Conservation (phyloP, 1,140 invertebrate genomes). For the Muscidifurax raptorellus region DNA sequence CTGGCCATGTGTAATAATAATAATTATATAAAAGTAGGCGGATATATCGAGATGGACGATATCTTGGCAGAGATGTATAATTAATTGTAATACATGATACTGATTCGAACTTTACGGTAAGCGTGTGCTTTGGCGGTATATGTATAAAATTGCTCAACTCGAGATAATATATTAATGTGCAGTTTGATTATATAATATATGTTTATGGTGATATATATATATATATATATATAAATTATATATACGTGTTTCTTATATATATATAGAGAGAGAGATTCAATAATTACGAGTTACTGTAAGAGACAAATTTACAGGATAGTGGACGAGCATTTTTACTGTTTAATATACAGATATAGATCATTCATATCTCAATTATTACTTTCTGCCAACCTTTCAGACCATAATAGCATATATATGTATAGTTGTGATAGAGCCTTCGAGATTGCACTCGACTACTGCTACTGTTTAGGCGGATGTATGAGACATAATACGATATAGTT, state of each 20-base stretch:
- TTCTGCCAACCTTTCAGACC: conserved; percentile 33
- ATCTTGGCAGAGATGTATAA: conserved; percentile 6
- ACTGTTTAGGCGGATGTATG: background rate
- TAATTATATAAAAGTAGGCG: background rate
- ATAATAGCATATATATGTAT: background rate
- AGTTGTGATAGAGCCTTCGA: background rate
- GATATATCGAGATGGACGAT: background rate
- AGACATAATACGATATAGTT: background rate
- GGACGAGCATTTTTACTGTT: conserved; percentile 26
- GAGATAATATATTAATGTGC: conserved; percentile 4
- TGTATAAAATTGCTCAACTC: conserved; percentile 26
- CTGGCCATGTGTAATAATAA: background rate
- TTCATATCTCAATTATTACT: background rate
- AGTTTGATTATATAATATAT: conserved; percentile 2
- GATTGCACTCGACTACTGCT: conserved; percentile 2
- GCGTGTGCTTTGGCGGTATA: conserved; percentile 43
- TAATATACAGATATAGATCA: background rate
- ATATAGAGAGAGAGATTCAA: background rate
- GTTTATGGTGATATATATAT: conserved; percentile 37
- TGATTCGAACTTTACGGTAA: conserved; percentile 22
- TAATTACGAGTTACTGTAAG: conserved; percentile 25
- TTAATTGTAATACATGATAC: background rate
- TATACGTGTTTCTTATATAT: background rate
- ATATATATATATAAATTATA: conserved; percentile 15
- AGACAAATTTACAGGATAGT: conserved; percentile 36